Base-by-base conservation (phyloP, 2,888 invertebrate genomes). In the Pherbina coryleti region DNA sequence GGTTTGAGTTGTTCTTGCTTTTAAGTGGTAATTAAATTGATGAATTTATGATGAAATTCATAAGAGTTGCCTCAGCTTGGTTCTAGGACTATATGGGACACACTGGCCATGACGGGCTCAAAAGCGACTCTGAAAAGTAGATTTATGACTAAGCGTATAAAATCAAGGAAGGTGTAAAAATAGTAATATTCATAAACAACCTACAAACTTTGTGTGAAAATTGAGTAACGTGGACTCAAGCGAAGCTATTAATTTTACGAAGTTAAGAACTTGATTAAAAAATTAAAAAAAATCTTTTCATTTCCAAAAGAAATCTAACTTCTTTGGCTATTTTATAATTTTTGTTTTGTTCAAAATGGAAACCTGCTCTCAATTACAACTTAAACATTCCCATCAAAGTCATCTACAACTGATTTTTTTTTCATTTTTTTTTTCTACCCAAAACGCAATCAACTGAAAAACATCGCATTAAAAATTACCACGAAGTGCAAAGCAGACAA, bases 391-490 rank as follows among this genome's bases (percentile, higher is more conserved):
- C 44, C 14, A 44, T 44, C 44, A 44, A 44, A 44, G 44, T 44
- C 44, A 44, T 44, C 44, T 44, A 44, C 44, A 44, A 19, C 3
- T 31, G 11, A 44, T 11, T 44, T 44, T 14, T 14, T 44, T 44
- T 11, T 5, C 3, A 31, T 31, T 31, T 31, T 44, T 37, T 8
- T 8, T 37, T 44, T 11, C 2, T 5, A 19, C 19, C 19, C 8
- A n/a, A 62, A 60, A 79, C 78, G 78, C 81, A 83, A 80, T 82
- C 82, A 76, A 82, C 80, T 80, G 83, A 81, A 83, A 84, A 84
- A 84, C 82, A 82, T 84, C 82, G 81, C 81, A 84, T 84, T 84
- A 84, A 84, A 83, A 80, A 83, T 81, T 78, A 44, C 44, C 34
- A 1, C 34, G 31, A n/a, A 31, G n/a, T 51, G 34, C 28, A 31